Evolutionary conservation across 23 tunicate genomes (phyloP), one percentile per base, ranked within the genome.

Genomic region (Styela clava): DNA sequence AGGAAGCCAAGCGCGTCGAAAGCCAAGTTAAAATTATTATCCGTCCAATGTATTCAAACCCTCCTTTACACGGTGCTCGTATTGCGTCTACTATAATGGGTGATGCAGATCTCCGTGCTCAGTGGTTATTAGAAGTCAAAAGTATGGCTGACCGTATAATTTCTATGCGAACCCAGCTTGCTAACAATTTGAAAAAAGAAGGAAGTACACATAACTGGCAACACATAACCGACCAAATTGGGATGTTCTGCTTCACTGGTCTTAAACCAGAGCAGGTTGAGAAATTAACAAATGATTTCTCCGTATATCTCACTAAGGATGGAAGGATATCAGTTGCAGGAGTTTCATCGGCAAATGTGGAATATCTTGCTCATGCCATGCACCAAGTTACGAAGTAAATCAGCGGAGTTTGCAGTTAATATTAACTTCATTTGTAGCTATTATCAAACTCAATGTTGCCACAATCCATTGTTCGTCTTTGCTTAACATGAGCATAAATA

Each of bases 171-270:
- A 76, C 78, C 1, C 88, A 94, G 52, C 69, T 94, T 69, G 86
- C 69, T 27, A 87, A 83, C 1, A 89, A 89, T 78, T 74, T 93
- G 2, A 83, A 82, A 36, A 81, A 93, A 74, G 94, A 89, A 85
- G 98, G 98, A 1, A 85, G 88, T 33, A 78, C 78, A 3, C 83
- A 81, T 20, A 83, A 94, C 79, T 94, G 98, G 98, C 9, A 64
- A 2, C 98, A 94, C 69, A 94, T 94, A 35, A 78, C 83, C 28
- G 90, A 94, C 68, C 98, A 94, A 64, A 94, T 94, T 79, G 98
- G 98, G 73, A 94, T 94, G 98, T 94, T 94, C 79, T 94, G 98
- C 70, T 94, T 63, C 69, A 94, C 98, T 31, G 98, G 98, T 2
- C 76, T 94, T 7, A 79, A 69, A 1, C 91, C 91, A 2, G 88